Evolutionary conservation across 2,113 vertebrate genomes (phyloP).

Genomic region (Cyprinodon tularosa): DNA sequence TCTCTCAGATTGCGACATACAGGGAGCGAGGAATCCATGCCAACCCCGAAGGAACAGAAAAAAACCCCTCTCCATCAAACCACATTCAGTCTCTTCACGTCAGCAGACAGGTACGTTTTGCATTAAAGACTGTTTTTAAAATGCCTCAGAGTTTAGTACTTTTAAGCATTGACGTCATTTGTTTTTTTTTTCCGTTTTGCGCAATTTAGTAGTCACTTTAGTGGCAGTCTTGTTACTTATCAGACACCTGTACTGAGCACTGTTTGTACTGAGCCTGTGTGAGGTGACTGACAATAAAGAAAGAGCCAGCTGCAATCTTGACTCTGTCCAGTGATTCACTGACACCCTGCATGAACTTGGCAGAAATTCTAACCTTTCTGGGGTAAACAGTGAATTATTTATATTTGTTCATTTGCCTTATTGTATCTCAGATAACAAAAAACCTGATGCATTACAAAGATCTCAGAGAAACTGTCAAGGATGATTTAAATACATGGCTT

Average conservation of each 20-base stretch:
- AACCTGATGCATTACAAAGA: too few species aligned
- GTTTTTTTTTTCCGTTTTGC: slow-evolving; percentile 19
- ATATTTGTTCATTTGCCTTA: too few species aligned
- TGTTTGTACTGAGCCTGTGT: not conserved
- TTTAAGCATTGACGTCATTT: slow-evolving; percentile 8
- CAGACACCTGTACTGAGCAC: not conserved
- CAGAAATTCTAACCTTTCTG: too few species aligned
- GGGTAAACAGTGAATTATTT: too few species aligned
- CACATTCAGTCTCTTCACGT: not conserved
- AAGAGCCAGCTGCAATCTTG: not conserved
- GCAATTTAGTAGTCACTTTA: slow-evolving; percentile 9
- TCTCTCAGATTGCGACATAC: slow-evolving; percentile 17
- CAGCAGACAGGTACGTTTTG: slow-evolving; percentile 36
- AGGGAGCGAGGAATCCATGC: slow-evolving; percentile 32
- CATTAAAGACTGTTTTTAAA: not conserved
- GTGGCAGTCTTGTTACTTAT: not conserved
- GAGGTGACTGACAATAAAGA: not conserved
- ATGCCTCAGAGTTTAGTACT: not conserved
- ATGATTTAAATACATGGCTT: too few species aligned
- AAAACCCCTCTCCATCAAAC: not conserved
- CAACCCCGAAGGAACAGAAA: slow-evolving; percentile 1
- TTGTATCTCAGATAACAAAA: too few species aligned
- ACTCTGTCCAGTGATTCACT: not conserved
- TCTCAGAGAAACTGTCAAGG: too few species aligned
- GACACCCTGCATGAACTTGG: too few species aligned